Conservation (phyloP, 1,140 invertebrate species). For the Fopius arisanus region DNA sequence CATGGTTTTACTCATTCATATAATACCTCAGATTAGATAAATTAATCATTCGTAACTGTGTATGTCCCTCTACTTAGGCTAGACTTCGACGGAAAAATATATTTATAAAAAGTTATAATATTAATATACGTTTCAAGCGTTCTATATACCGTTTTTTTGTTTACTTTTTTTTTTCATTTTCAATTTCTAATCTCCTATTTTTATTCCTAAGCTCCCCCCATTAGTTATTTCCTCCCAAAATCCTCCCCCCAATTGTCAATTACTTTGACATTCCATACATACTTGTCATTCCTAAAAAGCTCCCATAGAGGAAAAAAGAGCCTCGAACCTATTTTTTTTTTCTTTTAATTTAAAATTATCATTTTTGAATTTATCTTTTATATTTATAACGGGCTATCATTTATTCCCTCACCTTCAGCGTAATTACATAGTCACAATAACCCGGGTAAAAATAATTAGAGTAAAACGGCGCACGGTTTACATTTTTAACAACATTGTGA, state of each 20-base stretch:
- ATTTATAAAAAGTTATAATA: conserved; percentile 67
- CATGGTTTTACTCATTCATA: not conserved
- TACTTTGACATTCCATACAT: conserved; percentile 25
- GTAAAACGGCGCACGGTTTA: conserved; percentile 43
- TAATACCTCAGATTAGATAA: conserved; percentile 62
- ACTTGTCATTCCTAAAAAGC: conserved; percentile 25
- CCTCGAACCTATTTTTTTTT: conserved; percentile 15
- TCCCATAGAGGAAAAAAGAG: conserved; percentile 25
- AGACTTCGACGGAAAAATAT: conserved; percentile 67
- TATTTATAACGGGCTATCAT: conserved; percentile 46
- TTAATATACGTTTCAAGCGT: conserved; percentile 59
- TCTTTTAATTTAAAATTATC: conserved; percentile 12
- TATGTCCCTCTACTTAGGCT: conserved; percentile 62
- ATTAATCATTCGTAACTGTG: conserved; percentile 61
- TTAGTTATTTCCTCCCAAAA: conserved; percentile 45
- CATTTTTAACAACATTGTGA: not conserved
- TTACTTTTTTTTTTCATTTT: conserved; percentile 3
- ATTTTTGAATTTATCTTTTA: conserved; percentile 31
- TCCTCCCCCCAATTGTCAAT: conserved; percentile 29
- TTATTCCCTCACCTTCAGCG: conserved; percentile 28
- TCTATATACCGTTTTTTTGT: conserved; percentile 47
- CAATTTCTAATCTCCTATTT: conserved; percentile 55
- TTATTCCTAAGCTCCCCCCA: conserved; percentile 52
- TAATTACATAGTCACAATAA: conserved; percentile 44
- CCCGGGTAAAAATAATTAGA: conserved; percentile 38